Base-by-base conservation (phyloP, 2,888 invertebrate species). In the Conchocele bisecta region DNA sequence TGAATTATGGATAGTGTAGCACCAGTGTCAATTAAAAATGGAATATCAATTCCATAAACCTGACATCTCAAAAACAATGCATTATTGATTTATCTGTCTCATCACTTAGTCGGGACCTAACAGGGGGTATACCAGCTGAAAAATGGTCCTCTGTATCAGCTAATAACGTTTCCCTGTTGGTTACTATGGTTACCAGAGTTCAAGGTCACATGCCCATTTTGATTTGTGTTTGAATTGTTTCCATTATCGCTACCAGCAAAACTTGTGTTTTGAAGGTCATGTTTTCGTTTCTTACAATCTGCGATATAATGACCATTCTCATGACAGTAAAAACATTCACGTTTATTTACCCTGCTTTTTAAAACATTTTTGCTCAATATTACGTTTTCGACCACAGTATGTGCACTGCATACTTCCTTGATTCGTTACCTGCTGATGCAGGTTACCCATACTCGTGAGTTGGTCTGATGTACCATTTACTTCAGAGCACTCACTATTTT, bases 71-170 rank as follows among this genome's bases (percentile, higher is more conserved):
- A 42, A n/a, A n/a, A n/a, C n/a, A n/a, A n/a, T n/a, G n/a, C n/a
- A n/a, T n/a, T n/a, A n/a, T n/a, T n/a, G n/a, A 42, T 42, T 42
- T 9, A 20, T 6, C 22, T n/a, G 17, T 22, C n/a, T 42, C 22
- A 20, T 42, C n/a, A 42, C 6, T 6, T 15, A 9, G 7, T 6
- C 22, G 42, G 42, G 22, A n/a, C 42, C 42, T 15, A 20, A n/a
- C 7, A 42, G n/a, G n/a, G n/a, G n/a, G n/a, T 20, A 9, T 9
- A 42, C 9, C 7, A 42, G 42, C 42, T 42, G 42, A 42, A n/a
- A n/a, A n/a, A 42, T 42, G 42, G 42, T 42, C 42, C 42, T 22
- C n/a, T 42, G 42, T 20, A 15, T 15, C 42, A 42, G 42, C 42
- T 42, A 42, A 15, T 9, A 15, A 42, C 42, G 42, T 42, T 42